Percentiles rank a stretch among this genome's conserved stretches.
Conservation (phyloP, 2,797 vertebrate species). For the Trematomus bernacchii region DNA sequence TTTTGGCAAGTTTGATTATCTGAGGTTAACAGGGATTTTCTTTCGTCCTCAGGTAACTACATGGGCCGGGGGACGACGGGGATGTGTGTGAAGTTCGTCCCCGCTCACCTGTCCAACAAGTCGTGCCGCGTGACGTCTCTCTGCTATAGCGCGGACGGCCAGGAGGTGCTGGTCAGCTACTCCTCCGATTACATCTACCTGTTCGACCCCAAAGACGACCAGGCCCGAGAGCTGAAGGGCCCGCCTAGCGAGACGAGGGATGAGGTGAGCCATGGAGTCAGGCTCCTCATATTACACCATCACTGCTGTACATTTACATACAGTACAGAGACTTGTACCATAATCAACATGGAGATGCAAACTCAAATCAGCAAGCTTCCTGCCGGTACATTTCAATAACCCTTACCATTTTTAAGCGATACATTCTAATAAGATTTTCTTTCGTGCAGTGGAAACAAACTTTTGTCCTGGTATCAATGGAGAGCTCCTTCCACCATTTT, state of each 20-base stretch:
- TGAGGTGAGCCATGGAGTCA: conserved; percentile 85
- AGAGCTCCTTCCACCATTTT: too few relatives aligned
- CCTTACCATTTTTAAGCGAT: too few relatives aligned
- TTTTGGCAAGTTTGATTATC: too few relatives aligned
- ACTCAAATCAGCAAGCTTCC: too few relatives aligned
- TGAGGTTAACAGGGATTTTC: not conserved
- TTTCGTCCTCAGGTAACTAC: conserved; percentile 89
- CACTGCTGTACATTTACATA: too few relatives aligned
- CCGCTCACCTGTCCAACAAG: conserved; percentile 95
- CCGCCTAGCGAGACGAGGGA: conserved; percentile 96
- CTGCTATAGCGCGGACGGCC: conserved; percentile 97
- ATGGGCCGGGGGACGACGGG: conserved; percentile 94
- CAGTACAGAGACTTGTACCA: too few relatives aligned
- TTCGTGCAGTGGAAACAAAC: too few relatives aligned
- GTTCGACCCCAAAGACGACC: conserved; percentile 97
- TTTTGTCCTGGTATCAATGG: too few relatives aligned
- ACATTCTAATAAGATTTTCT: too few relatives aligned
- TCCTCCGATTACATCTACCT: conserved; percentile 99
- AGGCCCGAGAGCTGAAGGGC: conserved; percentile 95
- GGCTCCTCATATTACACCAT: not conserved
- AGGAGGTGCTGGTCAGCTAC: conserved; percentile 98
- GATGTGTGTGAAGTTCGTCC: conserved; percentile 97
- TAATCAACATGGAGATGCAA: too few relatives aligned
- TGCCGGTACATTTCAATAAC: too few relatives aligned
- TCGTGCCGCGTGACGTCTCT: conserved; percentile 97